Evolutionary conservation across 1,140 invertebrate species (phyloP).

Genomic region (Conus ventricosus): DNA sequence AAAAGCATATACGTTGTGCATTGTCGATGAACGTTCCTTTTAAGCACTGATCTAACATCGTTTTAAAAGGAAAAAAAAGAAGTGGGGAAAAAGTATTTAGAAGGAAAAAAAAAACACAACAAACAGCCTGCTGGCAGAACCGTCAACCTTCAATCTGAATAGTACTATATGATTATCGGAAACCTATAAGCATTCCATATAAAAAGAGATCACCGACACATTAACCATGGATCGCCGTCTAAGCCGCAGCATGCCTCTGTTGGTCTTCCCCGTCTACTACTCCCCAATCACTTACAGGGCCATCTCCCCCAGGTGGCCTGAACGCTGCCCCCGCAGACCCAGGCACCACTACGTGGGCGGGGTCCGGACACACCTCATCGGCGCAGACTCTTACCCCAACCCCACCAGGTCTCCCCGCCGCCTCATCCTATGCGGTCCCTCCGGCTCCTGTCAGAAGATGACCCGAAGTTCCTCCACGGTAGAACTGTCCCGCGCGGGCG

Average conservation of each 20-base stretch:
- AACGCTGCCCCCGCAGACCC: background rate
- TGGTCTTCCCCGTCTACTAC: slow-evolving; percentile 6
- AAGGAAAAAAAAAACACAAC: no score
- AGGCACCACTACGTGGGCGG: background rate
- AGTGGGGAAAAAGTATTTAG: no score
- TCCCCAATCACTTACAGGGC: background rate
- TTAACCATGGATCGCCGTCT: slow-evolving; percentile 34
- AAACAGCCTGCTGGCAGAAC: no score
- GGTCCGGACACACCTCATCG: background rate
- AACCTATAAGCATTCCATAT: no score
- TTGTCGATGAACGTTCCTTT: no score
- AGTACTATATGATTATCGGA: no score
- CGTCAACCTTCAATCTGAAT: no score
- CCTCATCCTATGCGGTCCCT: background rate
- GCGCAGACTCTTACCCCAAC: background rate
- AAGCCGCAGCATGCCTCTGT: slow-evolving; percentile 37
- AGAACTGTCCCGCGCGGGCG: slow-evolving; percentile 30
- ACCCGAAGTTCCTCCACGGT: slow-evolving; percentile 31
- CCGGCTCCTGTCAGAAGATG: slow-evolving; percentile 4
- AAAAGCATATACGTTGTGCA: no score
- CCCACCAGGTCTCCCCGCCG: background rate
- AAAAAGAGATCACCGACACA: no score
- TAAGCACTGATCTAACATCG: no score
- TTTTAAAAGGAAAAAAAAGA: no score
- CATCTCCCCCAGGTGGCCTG: background rate